Percentiles rank a stretch among this genome's conserved stretches.
phyloP scores from a whole-genome alignment of 1,140 invertebrate genomes.

The Aphis gossypii region DNA sequence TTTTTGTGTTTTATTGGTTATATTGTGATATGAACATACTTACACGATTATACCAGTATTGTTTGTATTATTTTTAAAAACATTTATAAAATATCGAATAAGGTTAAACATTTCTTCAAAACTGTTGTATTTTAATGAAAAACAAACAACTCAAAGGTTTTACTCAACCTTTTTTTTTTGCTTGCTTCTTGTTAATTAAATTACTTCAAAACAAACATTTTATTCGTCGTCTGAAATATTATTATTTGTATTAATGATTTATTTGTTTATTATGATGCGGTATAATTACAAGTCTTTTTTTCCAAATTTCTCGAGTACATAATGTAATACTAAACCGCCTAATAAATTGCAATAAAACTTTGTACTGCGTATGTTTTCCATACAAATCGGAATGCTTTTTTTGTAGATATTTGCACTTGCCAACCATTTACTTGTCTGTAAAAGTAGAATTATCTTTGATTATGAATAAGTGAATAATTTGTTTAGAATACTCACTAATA shows the following conservation, averaged over 20 bases:
- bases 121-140: neutral
- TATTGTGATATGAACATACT: neutral
- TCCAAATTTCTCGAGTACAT: neutral
- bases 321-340: neutral
- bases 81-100: neutral
- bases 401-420: neutral
- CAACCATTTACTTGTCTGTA: constrained; percentile 14
- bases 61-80: neutral
- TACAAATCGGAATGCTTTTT: constrained; percentile 19
- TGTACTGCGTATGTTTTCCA: constrained; percentile 34
- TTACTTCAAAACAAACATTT: neutral
- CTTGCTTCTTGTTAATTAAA: neutral
- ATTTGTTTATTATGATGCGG: neutral
- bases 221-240: constrained; percentile 4
- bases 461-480: neutral
- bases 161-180: no score
- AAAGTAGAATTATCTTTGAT: neutral
- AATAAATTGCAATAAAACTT: constrained; percentile 33
- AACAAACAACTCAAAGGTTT: neutral
- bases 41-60: neutral
- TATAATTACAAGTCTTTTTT: neutral
- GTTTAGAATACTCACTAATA: constrained; percentile 1
- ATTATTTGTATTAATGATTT: neutral
- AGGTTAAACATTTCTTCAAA: neutral
- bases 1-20: neutral